Conservation (phyloP, 1,140 invertebrate genomes). For the Ridgeia piscesae region DNA sequence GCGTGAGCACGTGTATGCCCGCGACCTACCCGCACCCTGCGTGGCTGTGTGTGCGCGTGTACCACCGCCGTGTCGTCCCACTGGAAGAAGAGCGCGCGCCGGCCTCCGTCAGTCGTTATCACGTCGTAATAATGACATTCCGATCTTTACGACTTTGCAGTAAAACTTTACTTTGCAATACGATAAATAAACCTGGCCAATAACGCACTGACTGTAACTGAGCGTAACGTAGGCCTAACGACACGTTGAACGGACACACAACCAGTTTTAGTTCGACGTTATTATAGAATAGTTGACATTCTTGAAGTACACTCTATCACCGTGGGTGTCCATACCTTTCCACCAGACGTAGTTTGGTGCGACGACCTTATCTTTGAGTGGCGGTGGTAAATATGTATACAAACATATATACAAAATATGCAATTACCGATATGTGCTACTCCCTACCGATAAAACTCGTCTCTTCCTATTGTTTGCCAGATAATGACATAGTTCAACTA, state of each 20-base stretch:
- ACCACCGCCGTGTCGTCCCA: background rate
- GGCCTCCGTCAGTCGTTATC: background rate
- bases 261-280: background rate
- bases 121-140: background rate
- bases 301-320: background rate
- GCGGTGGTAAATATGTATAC: too few species aligned
- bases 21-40: background rate
- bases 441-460: background rate
- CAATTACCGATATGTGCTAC: background rate
- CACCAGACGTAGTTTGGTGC: background rate
- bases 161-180: background rate
- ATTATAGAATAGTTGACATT: background rate
- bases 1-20: too few species aligned
- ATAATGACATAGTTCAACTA: background rate
- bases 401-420: background rate
- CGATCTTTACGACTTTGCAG: background rate
- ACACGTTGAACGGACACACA: background rate
- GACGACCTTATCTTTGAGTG: background rate
- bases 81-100: background rate
- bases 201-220: background rate
- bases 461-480: background rate
- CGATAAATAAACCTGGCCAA: background rate
- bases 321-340: background rate
- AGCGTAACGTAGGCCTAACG: background rate
- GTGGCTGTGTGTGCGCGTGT: background rate